Base-by-base conservation (phyloP, 2,888 invertebrate genomes). In the Calameuta pallipes region DNA sequence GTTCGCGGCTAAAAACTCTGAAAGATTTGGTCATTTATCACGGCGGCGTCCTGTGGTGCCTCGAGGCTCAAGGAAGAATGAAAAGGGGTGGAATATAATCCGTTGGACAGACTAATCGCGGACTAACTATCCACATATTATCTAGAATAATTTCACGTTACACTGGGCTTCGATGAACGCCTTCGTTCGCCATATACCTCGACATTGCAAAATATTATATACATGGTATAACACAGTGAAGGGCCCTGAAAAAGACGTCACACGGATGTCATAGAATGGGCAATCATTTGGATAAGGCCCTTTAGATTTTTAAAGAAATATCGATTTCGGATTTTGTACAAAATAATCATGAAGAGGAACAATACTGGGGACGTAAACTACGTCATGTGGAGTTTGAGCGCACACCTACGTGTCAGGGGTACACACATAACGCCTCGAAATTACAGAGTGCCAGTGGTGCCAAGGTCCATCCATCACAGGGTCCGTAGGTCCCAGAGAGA, bases 1-100 rank as follows among this genome's bases (percentile, higher is more conserved):
- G 81, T 82, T 79, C 83, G 80, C 80, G 83, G 85, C 79, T 85
- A 86, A 87, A 87, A 87, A 88, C 83, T 81, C 84, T 83, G 84
- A 84, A 87, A 84, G 86, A 89, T 90, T 91, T 88, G 90, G 89
- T 90, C 90, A 90, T 91, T 91, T 88, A 91, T 91, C 91, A 91
- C 85, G 83, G 77, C 81, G 81, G 84, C 83, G 85, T 87, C 88
- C 82, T 84, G 83, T 82, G 85, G 80, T 84, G 88, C 86, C 90
- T 87, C 82, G 81, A 87, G 89, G 89, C 84, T 85, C 70, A 82
- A 81, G 83, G 83, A 81, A 83, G 84, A 88, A 87, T 83, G 84
- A 87, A 87, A 88, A 83, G 86, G 84, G 85, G 85, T 84, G 88
- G 88, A 88, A 89, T 88, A 89, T 89, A 88, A 89, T 89, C 89